Evolutionary conservation across 1,140 invertebrate species (phyloP), one percentile per base, ranked within the genome.

Genomic region (Drosophila kurseongensis): DNA sequence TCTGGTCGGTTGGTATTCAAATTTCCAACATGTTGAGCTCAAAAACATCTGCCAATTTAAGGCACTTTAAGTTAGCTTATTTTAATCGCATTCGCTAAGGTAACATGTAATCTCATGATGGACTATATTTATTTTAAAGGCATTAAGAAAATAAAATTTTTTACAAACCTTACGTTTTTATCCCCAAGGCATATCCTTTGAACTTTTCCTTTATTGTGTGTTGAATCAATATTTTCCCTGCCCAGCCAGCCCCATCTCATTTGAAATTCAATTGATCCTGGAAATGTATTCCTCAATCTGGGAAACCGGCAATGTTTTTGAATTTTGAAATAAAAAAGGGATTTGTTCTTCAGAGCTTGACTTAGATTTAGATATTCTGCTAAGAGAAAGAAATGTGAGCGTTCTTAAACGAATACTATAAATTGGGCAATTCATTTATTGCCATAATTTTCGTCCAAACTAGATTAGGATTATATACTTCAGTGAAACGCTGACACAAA

Each of bases 181-280:
- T n/a, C 32, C 14, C 35, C 3, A 68, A 55, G 29, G 13, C 7
- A 50, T 23, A 18, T 35, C 35, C 65, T 71, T 71, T 71, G 65
- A 71, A 71, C 65, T 58, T 16, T 16, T 16, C 38, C 45, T 52
- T 40, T 57, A 65, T 75, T 63, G 48, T 42, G 60, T 41, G 75
- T 75, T 66, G 45, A 75, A 65, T 52, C 72, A 66, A 58, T 41
- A 23, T 50, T 38, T 58, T 52, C 18, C 36, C 16, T 52, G n/a
- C 9, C 71, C 44, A 38, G 6, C 16, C 23, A 29, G 3, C 5
- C 52, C 52, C 41, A 48, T 4, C 45, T 47, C 29, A 54, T 67
- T 72, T 76, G 14, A 57, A 75, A 76, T 67, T 76, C 61, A 54
- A 54, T 75, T 65, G 36, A n/a, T 35, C 41, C 42, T 14, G 7